phyloP scores from a whole-genome alignment of 2,113 vertebrate genomes.

The Tragulus kanchil region DNA sequence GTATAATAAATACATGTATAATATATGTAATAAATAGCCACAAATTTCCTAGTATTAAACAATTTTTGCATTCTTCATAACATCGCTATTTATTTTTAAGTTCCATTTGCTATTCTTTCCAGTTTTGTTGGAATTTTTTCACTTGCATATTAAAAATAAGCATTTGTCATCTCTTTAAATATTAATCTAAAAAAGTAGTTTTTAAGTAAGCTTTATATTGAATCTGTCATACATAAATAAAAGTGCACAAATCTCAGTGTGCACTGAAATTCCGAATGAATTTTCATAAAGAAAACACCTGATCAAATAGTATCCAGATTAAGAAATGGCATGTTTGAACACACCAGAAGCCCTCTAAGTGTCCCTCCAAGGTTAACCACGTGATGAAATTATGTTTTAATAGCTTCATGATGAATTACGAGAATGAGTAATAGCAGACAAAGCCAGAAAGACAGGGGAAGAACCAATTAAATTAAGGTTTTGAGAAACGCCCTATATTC shows the following conservation, averaged over 20 bases:
- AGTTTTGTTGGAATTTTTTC: background rate
- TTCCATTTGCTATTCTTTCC: slow-evolving; percentile 31
- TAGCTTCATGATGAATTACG: background rate
- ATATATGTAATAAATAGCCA: background rate
- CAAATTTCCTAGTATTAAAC: background rate
- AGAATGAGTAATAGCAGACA: background rate
- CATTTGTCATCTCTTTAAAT: background rate
- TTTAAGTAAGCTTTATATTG: background rate
- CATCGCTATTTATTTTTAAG: slow-evolving; percentile 8
- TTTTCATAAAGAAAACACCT: background rate
- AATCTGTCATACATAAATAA: background rate
- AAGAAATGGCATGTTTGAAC: background rate
- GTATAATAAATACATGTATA: background rate
- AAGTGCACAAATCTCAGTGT: background rate
- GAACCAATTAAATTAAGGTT: background rate
- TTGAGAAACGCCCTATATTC: background rate
- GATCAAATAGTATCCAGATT: background rate
- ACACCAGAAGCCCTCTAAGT: background rate
- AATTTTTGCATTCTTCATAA: background rate
- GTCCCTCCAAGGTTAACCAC: background rate
- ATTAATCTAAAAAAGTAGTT: background rate
- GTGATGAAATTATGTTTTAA: background rate
- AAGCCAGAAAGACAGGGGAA: background rate
- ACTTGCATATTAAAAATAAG: background rate
- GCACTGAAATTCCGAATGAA: background rate